Percentiles rank a stretch among this genome's conserved stretches.
phyloP scores from a whole-genome alignment of 2,888 invertebrate species.

The Busseola fusca region DNA sequence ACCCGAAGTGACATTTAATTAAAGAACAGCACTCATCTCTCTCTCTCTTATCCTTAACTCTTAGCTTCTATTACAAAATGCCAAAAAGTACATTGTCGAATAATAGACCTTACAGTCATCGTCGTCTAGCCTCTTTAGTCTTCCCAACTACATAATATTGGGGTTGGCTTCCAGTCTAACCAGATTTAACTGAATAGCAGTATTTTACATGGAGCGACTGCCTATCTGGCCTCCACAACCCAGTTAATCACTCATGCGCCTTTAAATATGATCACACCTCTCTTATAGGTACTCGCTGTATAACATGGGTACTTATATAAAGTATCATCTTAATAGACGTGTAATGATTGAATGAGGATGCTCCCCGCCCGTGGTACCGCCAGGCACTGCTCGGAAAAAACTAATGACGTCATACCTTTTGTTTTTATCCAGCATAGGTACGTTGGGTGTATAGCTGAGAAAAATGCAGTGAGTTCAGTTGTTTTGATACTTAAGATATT shows the following conservation, averaged over 20 bases:
- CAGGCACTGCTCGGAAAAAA: conserved; percentile 65
- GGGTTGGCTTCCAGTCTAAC: too few species aligned
- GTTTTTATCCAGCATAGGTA: conserved; percentile 54
- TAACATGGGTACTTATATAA: neutral
- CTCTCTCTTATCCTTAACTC: too few species aligned
- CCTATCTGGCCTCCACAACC: too few species aligned
- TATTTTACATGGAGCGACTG: too few species aligned
- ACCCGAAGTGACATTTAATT: too few species aligned
- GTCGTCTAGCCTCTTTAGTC: too few species aligned
- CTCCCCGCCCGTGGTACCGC: conserved; percentile 52
- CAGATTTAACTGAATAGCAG: too few species aligned
- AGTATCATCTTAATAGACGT: conserved; percentile 19
- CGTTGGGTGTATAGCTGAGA: conserved; percentile 2
- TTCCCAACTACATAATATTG: too few species aligned
- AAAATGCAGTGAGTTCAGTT: conserved; percentile 20
- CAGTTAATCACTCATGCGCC: neutral
- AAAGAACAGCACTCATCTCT: too few species aligned
- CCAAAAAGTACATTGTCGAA: too few species aligned
- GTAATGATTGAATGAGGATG: conserved; percentile 52
- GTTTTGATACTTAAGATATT: neutral
- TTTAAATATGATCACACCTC: neutral
- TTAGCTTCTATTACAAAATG: too few species aligned
- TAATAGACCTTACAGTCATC: too few species aligned
- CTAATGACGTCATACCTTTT: conserved; percentile 60
- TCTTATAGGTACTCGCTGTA: neutral